Evolutionary conservation across 2,888 invertebrate species (phyloP), one percentile per base, ranked within the genome.

Genomic region (Drosophila phalerata): DNA sequence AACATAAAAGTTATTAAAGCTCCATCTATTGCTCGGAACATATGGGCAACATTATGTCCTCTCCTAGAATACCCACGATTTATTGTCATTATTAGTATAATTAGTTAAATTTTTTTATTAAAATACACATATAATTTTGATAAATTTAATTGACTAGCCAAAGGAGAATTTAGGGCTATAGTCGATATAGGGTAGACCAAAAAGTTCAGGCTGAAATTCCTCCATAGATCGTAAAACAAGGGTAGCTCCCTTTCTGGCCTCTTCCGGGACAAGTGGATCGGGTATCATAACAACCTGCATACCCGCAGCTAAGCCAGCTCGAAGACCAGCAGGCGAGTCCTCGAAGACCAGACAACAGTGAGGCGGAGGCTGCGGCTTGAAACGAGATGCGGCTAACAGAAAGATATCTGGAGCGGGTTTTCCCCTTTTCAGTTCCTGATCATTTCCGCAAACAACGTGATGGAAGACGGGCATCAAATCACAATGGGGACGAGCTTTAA

Each of bases 351-450:
- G 92, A 88, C 97, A 96, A 3, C 75, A 30, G 3, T 81, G 93
- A 11, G 95, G 94, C 74, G 93, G 93, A 58, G 95, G 94, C 8
- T 32, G 11, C 3, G 55, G 55, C 0, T 93, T 92, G 91, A 97
- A 97, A 72, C 97, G 93, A 0, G 93, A 92, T 0, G 96, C 96
- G 51, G 96, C 95, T 0, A 97, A 94, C 13, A 96, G 91, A 90
- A 96, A 98, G 77, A 97, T 96, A 90, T 98, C 97, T 0, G 98
- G 98, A 61, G 95, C 94, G 0, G 98, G 98, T 92, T 98, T 98
- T 0, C 97, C 97, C 64, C 93, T 93, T 86, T 95, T 95, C 1
- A 98, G 96, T 69, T 96, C 96, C 0, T 96, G 95, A 91, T 98
- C 98, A 19, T 95, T 96, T 2, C 96, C 97, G 89, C 5, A 94